Evolutionary conservation across 2,797 vertebrate genomes (phyloP).

Genomic region (Gobio occitaniae): DNA sequence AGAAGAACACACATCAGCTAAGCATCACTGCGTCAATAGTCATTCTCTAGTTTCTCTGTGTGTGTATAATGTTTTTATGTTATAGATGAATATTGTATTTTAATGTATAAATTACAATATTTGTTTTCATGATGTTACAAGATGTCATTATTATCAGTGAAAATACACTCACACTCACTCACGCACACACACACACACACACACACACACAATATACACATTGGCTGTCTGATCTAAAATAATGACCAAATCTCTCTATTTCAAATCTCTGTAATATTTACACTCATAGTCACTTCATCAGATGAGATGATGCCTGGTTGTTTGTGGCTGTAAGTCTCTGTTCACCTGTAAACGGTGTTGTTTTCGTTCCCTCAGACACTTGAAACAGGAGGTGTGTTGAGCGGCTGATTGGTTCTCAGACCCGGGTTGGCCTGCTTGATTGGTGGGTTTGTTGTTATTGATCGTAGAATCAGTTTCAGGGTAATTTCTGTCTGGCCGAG

Average conservation of each 20-base stretch:
- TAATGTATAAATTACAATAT: background rate
- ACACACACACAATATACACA: no score
- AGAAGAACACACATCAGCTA: background rate
- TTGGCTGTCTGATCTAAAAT: background rate
- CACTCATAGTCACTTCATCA: no score
- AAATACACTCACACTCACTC: no score
- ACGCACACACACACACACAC: no score
- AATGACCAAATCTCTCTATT: background rate
- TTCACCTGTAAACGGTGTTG: background rate
- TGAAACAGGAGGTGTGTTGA: constrained; percentile 24
- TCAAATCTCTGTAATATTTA: background rate
- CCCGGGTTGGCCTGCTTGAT: constrained; percentile 42
- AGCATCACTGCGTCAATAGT: background rate
- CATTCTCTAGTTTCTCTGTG: background rate
- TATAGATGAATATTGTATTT: background rate
- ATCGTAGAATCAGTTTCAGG: constrained; percentile 64
- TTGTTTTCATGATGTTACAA: background rate
- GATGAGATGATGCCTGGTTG: background rate
- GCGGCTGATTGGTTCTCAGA: constrained; percentile 53
- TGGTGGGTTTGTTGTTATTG: constrained; percentile 57
- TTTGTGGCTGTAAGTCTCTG: background rate
- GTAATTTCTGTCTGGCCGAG: constrained; percentile 56
- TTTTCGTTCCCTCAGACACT: background rate
- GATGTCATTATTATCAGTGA: background rate
- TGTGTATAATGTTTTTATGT: background rate